phyloP scores from a whole-genome alignment of 2,113 vertebrate species.

The Leucopternis melanops region DNA sequence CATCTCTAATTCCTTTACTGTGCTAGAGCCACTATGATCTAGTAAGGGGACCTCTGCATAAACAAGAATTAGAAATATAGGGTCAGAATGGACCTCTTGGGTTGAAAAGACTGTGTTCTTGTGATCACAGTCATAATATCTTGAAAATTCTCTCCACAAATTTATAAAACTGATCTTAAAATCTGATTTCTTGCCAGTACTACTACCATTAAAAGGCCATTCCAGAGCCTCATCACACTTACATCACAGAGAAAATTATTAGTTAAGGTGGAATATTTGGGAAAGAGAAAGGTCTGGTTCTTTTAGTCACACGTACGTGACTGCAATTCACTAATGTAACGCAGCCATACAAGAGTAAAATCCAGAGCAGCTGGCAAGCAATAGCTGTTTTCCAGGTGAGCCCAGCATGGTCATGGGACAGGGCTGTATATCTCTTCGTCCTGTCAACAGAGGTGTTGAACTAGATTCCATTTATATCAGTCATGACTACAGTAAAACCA shows the following conservation, averaged over 20 bases:
- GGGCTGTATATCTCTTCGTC: background rate
- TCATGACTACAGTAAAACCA: background rate
- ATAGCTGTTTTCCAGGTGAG: background rate
- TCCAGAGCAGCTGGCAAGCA: background rate
- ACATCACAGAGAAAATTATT: background rate
- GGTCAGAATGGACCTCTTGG: background rate
- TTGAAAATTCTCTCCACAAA: background rate
- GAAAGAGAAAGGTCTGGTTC: background rate
- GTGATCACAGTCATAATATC: background rate
- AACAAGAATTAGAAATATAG: background rate
- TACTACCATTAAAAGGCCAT: background rate
- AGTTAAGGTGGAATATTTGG: background rate
- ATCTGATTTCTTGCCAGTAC: background rate
- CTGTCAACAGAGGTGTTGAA: background rate
- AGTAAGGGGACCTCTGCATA: background rate
- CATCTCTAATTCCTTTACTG: background rate
- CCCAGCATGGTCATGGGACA: background rate
- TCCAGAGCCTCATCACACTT: background rate
- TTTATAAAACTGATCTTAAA: background rate
- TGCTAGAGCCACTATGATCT: background rate
- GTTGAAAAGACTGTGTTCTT: background rate
- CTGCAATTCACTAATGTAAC: background rate
- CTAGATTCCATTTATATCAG: background rate
- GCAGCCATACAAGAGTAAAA: background rate
- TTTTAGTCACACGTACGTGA: background rate